phyloP scores from a whole-genome alignment of 1,140 invertebrate genomes.

The Artemia franciscana region DNA sequence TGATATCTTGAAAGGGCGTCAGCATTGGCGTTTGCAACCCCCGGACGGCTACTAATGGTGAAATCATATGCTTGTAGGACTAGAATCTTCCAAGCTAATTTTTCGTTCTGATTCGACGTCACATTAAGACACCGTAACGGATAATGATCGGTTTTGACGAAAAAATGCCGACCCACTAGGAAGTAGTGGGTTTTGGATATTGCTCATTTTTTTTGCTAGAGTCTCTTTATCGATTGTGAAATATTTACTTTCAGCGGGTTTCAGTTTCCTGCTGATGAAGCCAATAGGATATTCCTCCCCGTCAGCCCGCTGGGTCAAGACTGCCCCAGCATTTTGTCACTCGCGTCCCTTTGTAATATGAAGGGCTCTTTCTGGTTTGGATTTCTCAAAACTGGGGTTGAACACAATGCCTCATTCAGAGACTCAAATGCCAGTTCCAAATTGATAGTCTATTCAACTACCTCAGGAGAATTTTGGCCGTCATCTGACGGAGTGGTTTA shows the following conservation, averaged over 20 bases:
- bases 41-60: background rate
- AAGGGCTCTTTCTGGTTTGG: background rate
- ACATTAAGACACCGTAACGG: background rate
- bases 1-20: background rate
- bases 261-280: background rate
- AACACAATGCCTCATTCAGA: background rate
- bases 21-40: background rate
- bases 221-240: background rate
- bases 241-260: background rate
- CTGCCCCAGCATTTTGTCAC: background rate
- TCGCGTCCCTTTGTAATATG: background rate
- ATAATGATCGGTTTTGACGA: background rate
- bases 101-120: background rate
- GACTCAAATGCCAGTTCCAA: background rate
- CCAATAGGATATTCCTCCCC: background rate
- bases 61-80: background rate
- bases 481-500: background rate
- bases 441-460: background rate
- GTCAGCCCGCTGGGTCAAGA: background rate
- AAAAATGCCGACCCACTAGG: background rate
- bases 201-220: background rate
- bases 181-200: background rate
- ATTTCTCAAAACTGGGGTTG: background rate
- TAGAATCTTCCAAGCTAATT: background rate
- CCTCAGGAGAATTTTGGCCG: background rate